Percentiles rank a stretch among this genome's conserved stretches.
Conservation (phyloP, 1,140 invertebrate species). For the Orchesella cincta region DNA sequence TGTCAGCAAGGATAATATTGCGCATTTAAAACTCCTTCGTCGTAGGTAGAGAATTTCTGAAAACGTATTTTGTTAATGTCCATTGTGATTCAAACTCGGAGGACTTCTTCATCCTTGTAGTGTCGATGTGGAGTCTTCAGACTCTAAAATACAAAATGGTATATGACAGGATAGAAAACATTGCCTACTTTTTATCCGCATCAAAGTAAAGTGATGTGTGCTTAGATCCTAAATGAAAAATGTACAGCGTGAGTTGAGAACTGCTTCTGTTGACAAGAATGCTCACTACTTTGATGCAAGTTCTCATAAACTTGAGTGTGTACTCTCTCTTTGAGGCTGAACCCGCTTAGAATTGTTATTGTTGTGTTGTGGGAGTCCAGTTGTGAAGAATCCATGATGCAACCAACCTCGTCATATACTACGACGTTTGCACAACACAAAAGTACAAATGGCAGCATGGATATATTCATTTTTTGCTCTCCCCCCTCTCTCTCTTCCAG, state of each 20-base stretch:
- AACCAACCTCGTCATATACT: too few relatives aligned
- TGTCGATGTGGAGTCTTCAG: too few relatives aligned
- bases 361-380: not conserved
- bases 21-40: not conserved
- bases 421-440: too few relatives aligned
- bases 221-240: not conserved
- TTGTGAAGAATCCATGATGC: too few relatives aligned
- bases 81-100: too few relatives aligned
- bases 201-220: not conserved
- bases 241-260: not conserved
- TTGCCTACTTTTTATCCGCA: not conserved
- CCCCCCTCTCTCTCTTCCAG: not conserved
- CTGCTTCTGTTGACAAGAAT: not conserved
- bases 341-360: not conserved
- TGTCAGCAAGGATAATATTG: slow-evolving; percentile 7
- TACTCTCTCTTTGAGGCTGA: too few relatives aligned
- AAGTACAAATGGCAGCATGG: not conserved
- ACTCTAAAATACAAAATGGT: too few relatives aligned
- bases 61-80: too few relatives aligned
- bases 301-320: too few relatives aligned
- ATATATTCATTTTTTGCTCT: not conserved
- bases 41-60: too few relatives aligned
- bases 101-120: too few relatives aligned
- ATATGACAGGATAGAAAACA: too few relatives aligned
- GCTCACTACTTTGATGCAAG: not conserved